Base-by-base conservation (phyloP, 1,140 invertebrate genomes). In the Panagrolaimus sp. region DNA sequence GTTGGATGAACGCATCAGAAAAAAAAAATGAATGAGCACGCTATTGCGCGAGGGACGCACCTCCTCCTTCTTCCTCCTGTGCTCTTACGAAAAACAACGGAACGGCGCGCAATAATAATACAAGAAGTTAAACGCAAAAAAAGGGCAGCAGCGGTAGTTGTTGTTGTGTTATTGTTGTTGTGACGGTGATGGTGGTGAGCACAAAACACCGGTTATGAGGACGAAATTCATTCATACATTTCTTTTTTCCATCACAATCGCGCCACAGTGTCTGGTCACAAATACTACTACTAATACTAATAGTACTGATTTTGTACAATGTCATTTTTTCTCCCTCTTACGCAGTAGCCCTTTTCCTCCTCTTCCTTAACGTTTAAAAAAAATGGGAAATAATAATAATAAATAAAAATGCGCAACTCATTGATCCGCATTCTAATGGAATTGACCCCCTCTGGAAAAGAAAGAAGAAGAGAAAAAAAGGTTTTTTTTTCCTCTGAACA, bases 381-480 rank as follows among this genome's bases (percentile, higher is more conserved):
- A 38, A 38, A 38, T n/a, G n/a, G n/a, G n/a, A n/a, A n/a, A n/a
- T 52, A 21, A 6, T 58, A 28, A 58, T 58, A 26, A 21, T 28
- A 21, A 21, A 28, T 28, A 28, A 28, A 21, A 58, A 58, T 28
- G n/a, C 32, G 32, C 32, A 28, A 58, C 52, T 17, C 52, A 12
- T 21, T 58, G 28, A 58, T 58, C 52, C 52, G 28, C 10, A 26
- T 21, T 58, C 52, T 58, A 58, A 58, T 58, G 52, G 52, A 58
- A 58, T 58, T 58, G 52, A 58, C 52, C 52, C 52, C 52, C 32
- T 21, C 17, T n/a, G 15, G 52, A 21, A 58, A 48, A 58, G 17
- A 14, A n/a, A 26, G 12, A 58, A 58, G 10, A 26, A 8, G 52
- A 10, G 52, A 15, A 24, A n/a, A n/a, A n/a, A n/a, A n/a, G n/a